Evolutionary conservation across 2,797 vertebrate genomes (phyloP).

Genomic region (Masticophis lateralis): DNA sequence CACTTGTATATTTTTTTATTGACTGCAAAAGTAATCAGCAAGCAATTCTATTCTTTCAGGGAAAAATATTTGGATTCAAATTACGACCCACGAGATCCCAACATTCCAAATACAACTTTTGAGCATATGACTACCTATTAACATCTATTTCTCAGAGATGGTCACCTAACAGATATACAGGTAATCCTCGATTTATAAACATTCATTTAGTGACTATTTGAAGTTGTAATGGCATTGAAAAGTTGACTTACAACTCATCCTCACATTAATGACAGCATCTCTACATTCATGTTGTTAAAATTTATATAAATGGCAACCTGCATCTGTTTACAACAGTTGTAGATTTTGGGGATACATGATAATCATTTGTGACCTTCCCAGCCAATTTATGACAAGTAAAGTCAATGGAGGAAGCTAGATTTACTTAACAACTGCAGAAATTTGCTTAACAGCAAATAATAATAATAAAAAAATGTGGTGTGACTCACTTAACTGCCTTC

Average conservation of each 20-base stretch:
- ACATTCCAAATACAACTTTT: background rate
- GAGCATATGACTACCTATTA: background rate
- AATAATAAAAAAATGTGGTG: background rate
- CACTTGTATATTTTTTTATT: background rate
- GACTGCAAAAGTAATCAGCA: background rate
- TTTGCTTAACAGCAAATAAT: background rate
- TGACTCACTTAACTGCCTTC: background rate
- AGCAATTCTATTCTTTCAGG: background rate
- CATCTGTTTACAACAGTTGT: background rate
- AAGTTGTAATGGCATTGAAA: background rate
- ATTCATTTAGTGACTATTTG: background rate
- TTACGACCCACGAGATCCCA: background rate
- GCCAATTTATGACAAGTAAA: background rate
- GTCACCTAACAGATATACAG: background rate
- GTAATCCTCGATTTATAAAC: background rate
- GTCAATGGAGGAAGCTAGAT: background rate
- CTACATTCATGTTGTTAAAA: background rate
- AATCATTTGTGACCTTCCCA: background rate
- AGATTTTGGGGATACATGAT: background rate
- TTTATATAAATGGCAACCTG: background rate
- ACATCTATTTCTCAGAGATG: background rate
- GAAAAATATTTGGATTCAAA: background rate
- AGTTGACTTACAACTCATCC: background rate
- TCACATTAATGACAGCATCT: background rate
- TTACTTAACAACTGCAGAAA: background rate